Percentiles rank a stretch among this genome's conserved stretches.
These are phyloP conservation scores for Synanthedon vespiformis DNA, from an alignment of 2,888 invertebrate species.

Conservation along the genomic window DNA sequence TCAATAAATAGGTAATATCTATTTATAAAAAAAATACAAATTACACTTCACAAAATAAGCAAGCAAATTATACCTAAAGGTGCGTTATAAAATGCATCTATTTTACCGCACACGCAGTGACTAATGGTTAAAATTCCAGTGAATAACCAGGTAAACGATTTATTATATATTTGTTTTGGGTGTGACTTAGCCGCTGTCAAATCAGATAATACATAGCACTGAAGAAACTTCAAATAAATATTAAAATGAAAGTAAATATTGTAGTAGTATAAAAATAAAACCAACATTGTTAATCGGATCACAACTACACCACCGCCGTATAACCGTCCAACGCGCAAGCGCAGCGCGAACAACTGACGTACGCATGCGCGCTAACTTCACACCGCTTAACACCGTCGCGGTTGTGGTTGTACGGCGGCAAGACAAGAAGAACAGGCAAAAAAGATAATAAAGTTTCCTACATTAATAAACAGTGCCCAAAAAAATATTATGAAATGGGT, in stretches of 20 bases:
- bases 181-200: slow-evolving; percentile 16
- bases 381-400: slow-evolving; percentile 21
- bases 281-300: slow-evolving; percentile 70
- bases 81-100: neutral
- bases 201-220: slow-evolving; percentile 37
- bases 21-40: no score
- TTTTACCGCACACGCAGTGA: slow-evolving; percentile 27
- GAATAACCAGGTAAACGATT: slow-evolving; percentile 10
- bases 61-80: no score
- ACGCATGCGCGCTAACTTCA: slow-evolving; percentile 60
- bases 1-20: no score
- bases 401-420: no score
- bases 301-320: slow-evolving; percentile 67
- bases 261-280: slow-evolving; percentile 35
- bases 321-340: slow-evolving; percentile 69
- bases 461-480: neutral
- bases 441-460: neutral
- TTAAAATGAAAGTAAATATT: slow-evolving; percentile 12
- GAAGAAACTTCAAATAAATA: slow-evolving; percentile 4
- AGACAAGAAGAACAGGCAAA: slow-evolving; percentile 22
- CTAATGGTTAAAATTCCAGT: slow-evolving; percentile 19
- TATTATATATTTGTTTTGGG: slow-evolving; percentile 1
- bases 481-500: no score
- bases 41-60: no score
- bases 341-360: slow-evolving; percentile 66